phyloP scores from a whole-genome alignment of 2,888 invertebrate genomes.

The Calliphora vomitoria region DNA sequence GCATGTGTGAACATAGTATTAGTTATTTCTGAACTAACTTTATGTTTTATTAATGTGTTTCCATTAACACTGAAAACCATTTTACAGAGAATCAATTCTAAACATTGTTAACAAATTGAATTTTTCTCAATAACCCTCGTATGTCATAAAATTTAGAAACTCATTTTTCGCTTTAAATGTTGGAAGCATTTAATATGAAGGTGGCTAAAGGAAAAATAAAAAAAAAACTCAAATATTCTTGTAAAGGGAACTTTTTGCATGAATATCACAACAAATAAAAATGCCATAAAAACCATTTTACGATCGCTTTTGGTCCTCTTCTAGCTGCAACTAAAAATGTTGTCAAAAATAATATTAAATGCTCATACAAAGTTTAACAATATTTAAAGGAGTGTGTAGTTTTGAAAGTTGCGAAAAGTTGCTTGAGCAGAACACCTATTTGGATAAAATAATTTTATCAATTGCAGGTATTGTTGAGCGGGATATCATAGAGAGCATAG shows the following conservation, averaged over 20 bases:
- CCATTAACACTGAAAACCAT: too few species aligned
- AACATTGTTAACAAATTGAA: not conserved
- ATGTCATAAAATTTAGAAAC: slow-evolving; percentile 27
- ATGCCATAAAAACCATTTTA: slow-evolving; percentile 62
- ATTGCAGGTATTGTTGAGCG: too few species aligned
- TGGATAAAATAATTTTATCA: too few species aligned
- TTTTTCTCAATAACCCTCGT: slow-evolving; percentile 17
- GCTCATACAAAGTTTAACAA: not conserved
- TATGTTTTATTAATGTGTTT: too few species aligned
- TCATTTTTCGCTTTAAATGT: not conserved
- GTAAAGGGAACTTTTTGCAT: slow-evolving; percentile 8
- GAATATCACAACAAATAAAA: slow-evolving; percentile 61
- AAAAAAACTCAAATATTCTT: slow-evolving; percentile 42
- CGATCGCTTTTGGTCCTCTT: slow-evolving; percentile 50
- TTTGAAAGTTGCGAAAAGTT: too few species aligned
- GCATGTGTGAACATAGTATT: too few species aligned
- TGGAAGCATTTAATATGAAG: slow-evolving; percentile 27
- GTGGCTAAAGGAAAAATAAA: slow-evolving; percentile 25
- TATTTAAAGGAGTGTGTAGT: slow-evolving; percentile 9
- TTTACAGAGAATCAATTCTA: too few species aligned
- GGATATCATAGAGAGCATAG: too few species aligned
- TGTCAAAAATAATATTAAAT: slow-evolving; percentile 47
- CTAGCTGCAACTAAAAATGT: slow-evolving; percentile 24
- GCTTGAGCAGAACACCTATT: too few species aligned
- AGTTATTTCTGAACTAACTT: too few species aligned